Evolutionary conservation across 2,113 vertebrate species (phyloP).

Genomic region (Fregetta grallaria): DNA sequence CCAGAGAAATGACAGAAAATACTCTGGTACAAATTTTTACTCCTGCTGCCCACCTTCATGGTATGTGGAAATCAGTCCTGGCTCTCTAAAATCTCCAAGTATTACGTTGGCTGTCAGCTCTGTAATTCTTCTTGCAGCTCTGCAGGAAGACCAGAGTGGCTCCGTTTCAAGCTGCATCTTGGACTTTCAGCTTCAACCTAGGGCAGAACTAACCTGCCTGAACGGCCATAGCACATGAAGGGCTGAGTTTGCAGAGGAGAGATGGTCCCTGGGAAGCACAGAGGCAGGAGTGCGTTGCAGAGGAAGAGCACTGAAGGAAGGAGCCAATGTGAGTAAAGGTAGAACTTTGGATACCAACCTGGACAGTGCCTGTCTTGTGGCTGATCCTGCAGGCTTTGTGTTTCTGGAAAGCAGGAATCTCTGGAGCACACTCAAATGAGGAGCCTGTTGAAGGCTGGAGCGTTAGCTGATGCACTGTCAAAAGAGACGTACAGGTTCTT

Average conservation of each 20-base stretch:
- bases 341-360: not conserved
- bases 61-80: not conserved
- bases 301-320: not conserved
- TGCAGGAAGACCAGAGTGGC: not conserved
- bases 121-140: not conserved
- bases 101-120: not conserved
- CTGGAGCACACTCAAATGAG: no score
- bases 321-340: not conserved
- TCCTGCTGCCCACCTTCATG: not conserved
- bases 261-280: not conserved
- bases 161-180: not conserved
- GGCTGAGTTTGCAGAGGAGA: not conserved
- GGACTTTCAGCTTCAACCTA: not conserved
- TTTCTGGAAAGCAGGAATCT: not conserved
- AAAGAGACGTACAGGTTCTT: not conserved
- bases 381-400: not conserved
- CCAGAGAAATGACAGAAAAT: not conserved
- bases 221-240: fast-evolving
- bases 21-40: not conserved
- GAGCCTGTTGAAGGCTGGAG: not conserved
- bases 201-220: not conserved
- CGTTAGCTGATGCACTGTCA: not conserved
- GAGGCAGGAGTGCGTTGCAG: not conserved
- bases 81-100: not conserved
- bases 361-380: not conserved